phyloP scores from a whole-genome alignment of 2,113 vertebrate genomes.

The Oceanites oceanicus region DNA sequence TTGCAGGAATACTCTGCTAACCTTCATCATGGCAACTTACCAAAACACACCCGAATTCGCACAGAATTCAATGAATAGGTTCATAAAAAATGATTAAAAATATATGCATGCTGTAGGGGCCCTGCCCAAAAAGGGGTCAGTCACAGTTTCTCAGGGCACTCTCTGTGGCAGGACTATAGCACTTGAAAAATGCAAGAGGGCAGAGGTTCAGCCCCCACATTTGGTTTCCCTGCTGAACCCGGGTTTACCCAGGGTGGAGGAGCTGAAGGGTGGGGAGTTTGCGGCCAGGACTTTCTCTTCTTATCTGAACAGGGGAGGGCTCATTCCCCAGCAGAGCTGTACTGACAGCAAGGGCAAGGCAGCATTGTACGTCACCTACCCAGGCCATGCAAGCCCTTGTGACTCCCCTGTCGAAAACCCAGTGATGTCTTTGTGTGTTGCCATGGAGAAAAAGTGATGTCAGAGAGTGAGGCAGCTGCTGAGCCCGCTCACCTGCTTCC shows the following conservation, averaged over 20 bases:
- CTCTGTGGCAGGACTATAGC: not conserved
- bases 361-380: not conserved
- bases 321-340: not conserved
- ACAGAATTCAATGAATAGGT: not conserved
- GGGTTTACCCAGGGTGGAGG: not conserved
- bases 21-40: not conserved
- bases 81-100: not conserved
- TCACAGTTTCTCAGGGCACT: not conserved
- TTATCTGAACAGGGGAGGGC: fast-evolving
- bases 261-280: not conserved
- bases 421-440: not conserved
- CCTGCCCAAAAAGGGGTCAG: not conserved
- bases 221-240: not conserved
- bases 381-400: not conserved
- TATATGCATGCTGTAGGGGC: not conserved
- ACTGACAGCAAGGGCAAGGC: not conserved
- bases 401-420: not conserved
- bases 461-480: not conserved
- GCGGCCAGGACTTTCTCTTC: not conserved
- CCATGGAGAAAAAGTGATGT: constrained; percentile 14
- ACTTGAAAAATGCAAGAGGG: not conserved
- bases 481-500: not conserved
- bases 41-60: not conserved
- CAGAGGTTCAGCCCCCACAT: not conserved
- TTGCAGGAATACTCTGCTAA: not conserved